Conservation (phyloP, 1,140 invertebrate genomes). For the Leptopilina clavipes region DNA sequence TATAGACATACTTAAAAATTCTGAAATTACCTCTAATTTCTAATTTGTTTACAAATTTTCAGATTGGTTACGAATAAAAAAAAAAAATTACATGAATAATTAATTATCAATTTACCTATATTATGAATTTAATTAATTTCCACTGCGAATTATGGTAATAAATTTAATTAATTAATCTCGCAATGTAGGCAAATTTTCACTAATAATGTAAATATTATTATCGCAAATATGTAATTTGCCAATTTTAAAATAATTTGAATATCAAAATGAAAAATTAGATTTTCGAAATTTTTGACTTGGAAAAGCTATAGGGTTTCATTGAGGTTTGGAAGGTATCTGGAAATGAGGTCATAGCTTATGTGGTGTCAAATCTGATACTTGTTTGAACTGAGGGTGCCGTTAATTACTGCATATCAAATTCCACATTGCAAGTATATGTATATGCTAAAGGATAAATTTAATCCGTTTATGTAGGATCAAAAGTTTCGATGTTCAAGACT, state of each 20-base stretch:
- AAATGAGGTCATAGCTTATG: constrained; percentile 60
- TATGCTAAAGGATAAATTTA: not conserved
- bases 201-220: too few relatives aligned
- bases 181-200: too few relatives aligned
- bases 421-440: not conserved
- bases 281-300: not conserved
- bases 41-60: too few relatives aligned
- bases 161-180: too few relatives aligned
- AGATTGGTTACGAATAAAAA: too few relatives aligned
- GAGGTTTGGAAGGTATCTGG: constrained; percentile 58
- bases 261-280: not conserved
- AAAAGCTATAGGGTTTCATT: constrained; percentile 39
- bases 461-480: not conserved
- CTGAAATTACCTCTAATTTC: not conserved
- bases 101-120: too few relatives aligned
- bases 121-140: too few relatives aligned
- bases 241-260: too few relatives aligned
- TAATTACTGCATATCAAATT: constrained; percentile 64
- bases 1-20: not conserved
- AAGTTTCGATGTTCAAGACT: not conserved
- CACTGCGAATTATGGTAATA: too few relatives aligned
- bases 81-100: too few relatives aligned
- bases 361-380: constrained; percentile 64
- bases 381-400: constrained; percentile 59
- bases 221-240: too few relatives aligned